Base-by-base conservation (phyloP, 2,113 vertebrate species). In the Oreamnos americanus region DNA sequence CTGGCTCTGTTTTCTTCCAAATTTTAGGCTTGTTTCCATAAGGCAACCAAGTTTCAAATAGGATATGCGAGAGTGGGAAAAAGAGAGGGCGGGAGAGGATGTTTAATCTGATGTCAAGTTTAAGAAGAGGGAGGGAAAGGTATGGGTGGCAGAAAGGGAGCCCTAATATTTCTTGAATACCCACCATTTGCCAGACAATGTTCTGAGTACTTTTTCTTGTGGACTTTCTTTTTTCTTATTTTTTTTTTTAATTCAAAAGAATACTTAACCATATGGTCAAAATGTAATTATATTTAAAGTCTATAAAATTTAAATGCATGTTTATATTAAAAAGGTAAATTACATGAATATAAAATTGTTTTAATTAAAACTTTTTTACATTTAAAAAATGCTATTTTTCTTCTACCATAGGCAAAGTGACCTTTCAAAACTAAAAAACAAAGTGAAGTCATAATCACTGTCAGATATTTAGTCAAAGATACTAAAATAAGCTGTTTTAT, bases 31-130 rank as follows among this genome's bases (percentile, higher is more conserved):
- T 83, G 43, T 96, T 94, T 87, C 30, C 55, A 79, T 62, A 86
- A 94, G 57, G 85, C 81, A 92, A 67, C 36, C n/a, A 83, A 76
- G 92, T 87, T 79, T 25, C 81, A 93, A 93, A 97, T 33, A 90
- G 96, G 91, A 90, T 85, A 26, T 28, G 49, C 6, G 89, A 55
- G 30, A 36, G 39, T 14, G 51, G 47, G 3, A 62, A 83, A 82
- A 64, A 53, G 64, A 89, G 14, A 95, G 39, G 43, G 36, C 62
- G 58, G 67, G 28, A 95, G 89, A 26, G 33, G n/a, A 64, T 64
- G 53, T 83, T 83, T 92, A 88, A 94, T 58, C 76, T 55, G 60
- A 53, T 83, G 57, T 90, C 43, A 71, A 87, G 39, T 57, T 91
- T 57, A 94, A 94, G 57, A 57, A 95, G 53, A 74, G 36, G 39